These are phyloP conservation scores for Styela clava DNA, from an alignment of 23 tunicate species.

Conservation along the genomic window DNA sequence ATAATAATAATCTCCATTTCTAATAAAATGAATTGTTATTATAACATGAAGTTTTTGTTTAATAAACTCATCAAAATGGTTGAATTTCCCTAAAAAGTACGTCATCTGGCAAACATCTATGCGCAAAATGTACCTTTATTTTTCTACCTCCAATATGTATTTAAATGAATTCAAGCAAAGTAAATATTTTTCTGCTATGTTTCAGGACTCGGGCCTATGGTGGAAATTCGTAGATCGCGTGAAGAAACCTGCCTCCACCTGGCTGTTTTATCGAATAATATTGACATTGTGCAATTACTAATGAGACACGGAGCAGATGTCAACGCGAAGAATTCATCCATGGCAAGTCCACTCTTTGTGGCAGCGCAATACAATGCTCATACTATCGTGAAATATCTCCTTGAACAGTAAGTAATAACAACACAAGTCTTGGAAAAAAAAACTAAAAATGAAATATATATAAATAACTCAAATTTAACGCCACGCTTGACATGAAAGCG, in stretches of 20 bases:
- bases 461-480: not conserved
- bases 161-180: too few species aligned
- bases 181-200: too few species aligned
- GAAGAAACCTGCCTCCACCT: slow-evolving; percentile 89
- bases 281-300: slow-evolving; percentile 82
- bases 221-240: slow-evolving; percentile 48
- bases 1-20: not conserved
- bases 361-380: slow-evolving; percentile 86
- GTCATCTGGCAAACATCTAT: too few species aligned
- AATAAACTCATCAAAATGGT: too few species aligned
- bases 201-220: slow-evolving; percentile 77
- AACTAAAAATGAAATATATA: not conserved
- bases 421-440: not conserved
- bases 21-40: not conserved
- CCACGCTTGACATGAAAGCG: not conserved
- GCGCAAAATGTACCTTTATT: too few species aligned
- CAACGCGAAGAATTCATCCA: slow-evolving; percentile 60
- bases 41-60: too few species aligned
- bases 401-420: slow-evolving; percentile 68
- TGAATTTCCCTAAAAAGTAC: too few species aligned
- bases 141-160: too few species aligned
- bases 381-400: slow-evolving; percentile 68
- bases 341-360: slow-evolving; percentile 78
- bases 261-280: slow-evolving; percentile 83
- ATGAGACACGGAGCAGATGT: slow-evolving; percentile 82